Evolutionary conservation across 1,140 invertebrate species (phyloP).

Genomic region (Battus philenor): DNA sequence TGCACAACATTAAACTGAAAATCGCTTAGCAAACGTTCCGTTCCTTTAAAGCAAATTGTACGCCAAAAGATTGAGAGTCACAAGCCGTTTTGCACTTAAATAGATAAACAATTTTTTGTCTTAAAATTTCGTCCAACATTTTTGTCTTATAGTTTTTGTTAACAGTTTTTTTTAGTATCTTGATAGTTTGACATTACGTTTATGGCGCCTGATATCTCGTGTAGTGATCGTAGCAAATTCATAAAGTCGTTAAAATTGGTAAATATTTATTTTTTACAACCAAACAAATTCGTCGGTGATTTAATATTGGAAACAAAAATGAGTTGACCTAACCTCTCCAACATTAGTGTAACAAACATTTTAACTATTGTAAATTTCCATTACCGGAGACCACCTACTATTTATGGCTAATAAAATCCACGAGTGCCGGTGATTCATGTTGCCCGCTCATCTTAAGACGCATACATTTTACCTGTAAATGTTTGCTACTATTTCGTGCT

Average conservation of each 20-base stretch:
- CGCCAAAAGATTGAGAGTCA: slow-evolving; percentile 18
- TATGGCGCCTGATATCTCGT: slow-evolving; percentile 56
- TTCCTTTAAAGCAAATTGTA: slow-evolving; percentile 35
- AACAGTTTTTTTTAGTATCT: slow-evolving; percentile 60
- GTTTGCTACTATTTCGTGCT: too few species aligned
- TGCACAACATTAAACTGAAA: slow-evolving; percentile 43
- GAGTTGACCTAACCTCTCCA: slow-evolving; percentile 7
- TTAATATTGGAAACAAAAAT: slow-evolving; percentile 17
- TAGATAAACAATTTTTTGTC: slow-evolving; percentile 51
- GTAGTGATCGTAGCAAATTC: slow-evolving; percentile 59
- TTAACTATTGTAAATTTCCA: background rate
- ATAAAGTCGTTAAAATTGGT: slow-evolving; percentile 52
- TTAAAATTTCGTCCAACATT: slow-evolving; percentile 53
- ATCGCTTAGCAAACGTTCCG: slow-evolving; percentile 43
- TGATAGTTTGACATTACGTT: slow-evolving; percentile 67
- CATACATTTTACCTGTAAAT: slow-evolving; percentile 7
- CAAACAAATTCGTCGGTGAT: slow-evolving; percentile 51
- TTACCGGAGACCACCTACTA: slow-evolving; percentile 2
- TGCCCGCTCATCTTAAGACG: background rate
- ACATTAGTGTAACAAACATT: background rate
- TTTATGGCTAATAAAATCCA: slow-evolving; percentile 4
- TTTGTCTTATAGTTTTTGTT: slow-evolving; percentile 62
- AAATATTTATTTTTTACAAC: slow-evolving; percentile 35
- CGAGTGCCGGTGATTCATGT: slow-evolving; percentile 1
- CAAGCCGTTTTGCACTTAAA: slow-evolving; percentile 53